Percentiles rank a stretch among this genome's conserved stretches.
phyloP scores from a whole-genome alignment of 1,140 invertebrate species.

The Chrysomallon squamiferum region DNA sequence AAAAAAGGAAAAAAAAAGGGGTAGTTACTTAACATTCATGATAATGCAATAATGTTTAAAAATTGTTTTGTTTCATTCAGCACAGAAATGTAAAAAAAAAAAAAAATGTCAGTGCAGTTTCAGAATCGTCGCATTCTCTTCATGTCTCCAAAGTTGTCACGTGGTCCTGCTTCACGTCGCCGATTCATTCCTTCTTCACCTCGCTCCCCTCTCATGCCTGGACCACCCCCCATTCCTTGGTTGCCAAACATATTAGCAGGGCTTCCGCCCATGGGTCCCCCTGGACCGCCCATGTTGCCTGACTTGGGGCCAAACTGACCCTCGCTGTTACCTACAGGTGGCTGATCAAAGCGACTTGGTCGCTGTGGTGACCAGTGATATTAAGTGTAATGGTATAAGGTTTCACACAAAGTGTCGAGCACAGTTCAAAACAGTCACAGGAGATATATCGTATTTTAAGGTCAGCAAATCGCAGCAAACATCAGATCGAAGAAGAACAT shows the following conservation, averaged over 20 bases:
- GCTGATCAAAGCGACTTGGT: constrained; percentile 24
- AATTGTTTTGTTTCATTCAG: neutral
- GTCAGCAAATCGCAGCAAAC: neutral
- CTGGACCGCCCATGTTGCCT: constrained; percentile 9
- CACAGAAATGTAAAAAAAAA: neutral
- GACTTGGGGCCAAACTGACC: constrained; percentile 4
- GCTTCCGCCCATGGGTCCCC: constrained; percentile 10
- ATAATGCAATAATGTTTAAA: neutral
- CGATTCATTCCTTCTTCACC: constrained; percentile 20
- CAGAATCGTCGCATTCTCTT: constrained; percentile 25
- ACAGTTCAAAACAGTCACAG: neutral
- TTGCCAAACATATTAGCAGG: constrained; percentile 11
- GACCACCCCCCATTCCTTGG: constrained; percentile 3
- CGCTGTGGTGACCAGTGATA: constrained; percentile 9
- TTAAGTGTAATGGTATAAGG: neutral
- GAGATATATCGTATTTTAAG: neutral
- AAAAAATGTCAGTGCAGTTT: neutral
- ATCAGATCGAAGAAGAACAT: constrained; percentile 12
- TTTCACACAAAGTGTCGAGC: constrained; percentile 6
- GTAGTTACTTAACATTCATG: neutral
- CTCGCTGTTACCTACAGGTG: constrained; percentile 11
- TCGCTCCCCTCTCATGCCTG: constrained; percentile 13
- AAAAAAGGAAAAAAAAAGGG: neutral
- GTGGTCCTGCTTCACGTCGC: constrained; percentile 16
- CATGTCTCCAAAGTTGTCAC: constrained; percentile 23